Evolutionary conservation across 1,140 invertebrate species (phyloP), one percentile per base, ranked within the genome.

Genomic region (Asbolus verrucosus): DNA sequence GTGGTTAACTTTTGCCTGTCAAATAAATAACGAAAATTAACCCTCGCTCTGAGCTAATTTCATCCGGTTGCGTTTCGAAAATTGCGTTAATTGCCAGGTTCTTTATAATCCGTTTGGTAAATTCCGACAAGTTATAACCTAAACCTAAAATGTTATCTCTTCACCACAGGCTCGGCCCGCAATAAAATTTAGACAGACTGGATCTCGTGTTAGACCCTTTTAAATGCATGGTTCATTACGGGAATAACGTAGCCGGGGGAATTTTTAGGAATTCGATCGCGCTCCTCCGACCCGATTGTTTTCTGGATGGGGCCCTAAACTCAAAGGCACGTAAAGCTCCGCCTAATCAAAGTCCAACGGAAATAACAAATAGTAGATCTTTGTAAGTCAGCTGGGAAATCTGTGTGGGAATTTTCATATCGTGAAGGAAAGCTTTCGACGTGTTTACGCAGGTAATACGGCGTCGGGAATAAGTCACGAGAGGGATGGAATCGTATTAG

Each of bases 401-500:
- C 46, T 54, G 15, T 19, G 9, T 50, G 43, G 46, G 46, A 54
- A 54, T 54, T 27, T 54, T 54, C 19, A 24, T 46, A 46, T 16
- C 6, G 43, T n/a, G n/a, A 11, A 36, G 33, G 18, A 15, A 24
- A 27, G 0, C 16, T 13, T 54, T 36, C 33, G 33, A 27, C 8
- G 46, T 54, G 46, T 54, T 54, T 54, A 54, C 19, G 46, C 21
- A 27, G 46, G 46, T 54, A 54, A 54, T 54, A 24, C 21, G 33
- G n/a, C 33, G 33, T 36, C 33, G n/a, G 18, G 16, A 50, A 50
- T 50, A 50, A 50, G 43, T 50, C 43, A 54, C 6, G 11, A 11
- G 24, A 13, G 46, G 46, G 21, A 27, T 54, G 21, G 46, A 54
- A 54, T 54, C 46, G 46, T 54, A 54, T 54, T 54, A 54, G 46